These are phyloP conservation scores for Catostylus mosaicus DNA, from an alignment of 30 jellyfish, hydroid and myxozoan species.

Conservation along the genomic window DNA sequence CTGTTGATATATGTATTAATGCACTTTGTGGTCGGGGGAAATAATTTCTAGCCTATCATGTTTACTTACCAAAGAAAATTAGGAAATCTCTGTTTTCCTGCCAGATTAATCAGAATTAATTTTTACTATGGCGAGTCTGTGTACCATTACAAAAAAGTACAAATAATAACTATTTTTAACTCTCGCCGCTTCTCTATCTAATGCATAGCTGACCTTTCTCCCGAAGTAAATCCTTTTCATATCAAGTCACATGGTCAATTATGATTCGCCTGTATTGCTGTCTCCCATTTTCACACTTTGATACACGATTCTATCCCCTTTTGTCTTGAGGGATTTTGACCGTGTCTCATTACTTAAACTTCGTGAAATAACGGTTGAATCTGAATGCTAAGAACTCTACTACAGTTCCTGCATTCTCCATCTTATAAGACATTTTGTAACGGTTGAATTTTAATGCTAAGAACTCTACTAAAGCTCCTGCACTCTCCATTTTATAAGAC, in stretches of 20 bases:
- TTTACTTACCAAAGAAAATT: constrained; percentile 50
- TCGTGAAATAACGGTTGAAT: too few relatives aligned
- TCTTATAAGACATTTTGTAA: too few relatives aligned
- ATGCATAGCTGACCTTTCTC: constrained; percentile 1
- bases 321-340: too few relatives aligned
- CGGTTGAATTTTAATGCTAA: too few relatives aligned
- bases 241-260: neutral
- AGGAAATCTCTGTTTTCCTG: constrained; percentile 71
- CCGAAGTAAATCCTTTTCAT: neutral
- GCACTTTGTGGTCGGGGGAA: constrained; percentile 41
- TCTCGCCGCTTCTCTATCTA: neutral
- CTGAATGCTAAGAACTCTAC: too few relatives aligned
- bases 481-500: too few relatives aligned
- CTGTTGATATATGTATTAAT: constrained; percentile 22
- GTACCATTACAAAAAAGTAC: constrained; percentile 34
- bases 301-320: neutral
- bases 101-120: constrained; percentile 43
- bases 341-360: too few relatives aligned
- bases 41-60: constrained; percentile 49
- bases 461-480: too few relatives aligned
- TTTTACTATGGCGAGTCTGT: constrained; percentile 2
- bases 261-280: neutral
- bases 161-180: constrained; percentile 31
- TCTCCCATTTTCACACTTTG: neutral
- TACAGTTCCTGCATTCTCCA: too few relatives aligned